Conservation (phyloP, 2,113 vertebrate species). For the Drymodes brunneopygia region DNA sequence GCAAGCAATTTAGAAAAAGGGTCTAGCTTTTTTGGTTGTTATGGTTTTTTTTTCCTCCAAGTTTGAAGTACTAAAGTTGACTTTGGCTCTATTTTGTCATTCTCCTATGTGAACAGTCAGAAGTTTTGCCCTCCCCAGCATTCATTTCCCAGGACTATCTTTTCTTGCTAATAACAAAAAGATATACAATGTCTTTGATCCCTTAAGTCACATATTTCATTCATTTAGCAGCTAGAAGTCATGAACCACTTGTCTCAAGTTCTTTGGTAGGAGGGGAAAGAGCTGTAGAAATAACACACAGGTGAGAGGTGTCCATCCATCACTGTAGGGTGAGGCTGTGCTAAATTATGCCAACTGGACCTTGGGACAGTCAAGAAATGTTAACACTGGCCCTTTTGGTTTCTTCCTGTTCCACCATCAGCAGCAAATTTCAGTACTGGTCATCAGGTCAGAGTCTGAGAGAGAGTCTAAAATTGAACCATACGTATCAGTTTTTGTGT, state of each 20-base stretch:
- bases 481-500: neutral
- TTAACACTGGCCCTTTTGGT: neutral
- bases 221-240: neutral
- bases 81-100: neutral
- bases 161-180: neutral
- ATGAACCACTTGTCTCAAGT: neutral
- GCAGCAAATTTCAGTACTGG: neutral
- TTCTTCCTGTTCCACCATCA: neutral
- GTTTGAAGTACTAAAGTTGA: neutral
- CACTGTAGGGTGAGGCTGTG: neutral
- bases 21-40: neutral
- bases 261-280: neutral
- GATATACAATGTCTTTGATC: neutral
- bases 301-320: neutral
- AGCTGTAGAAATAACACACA: neutral
- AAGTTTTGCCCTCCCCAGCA: neutral
- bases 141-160: neutral
- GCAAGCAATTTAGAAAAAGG: neutral
- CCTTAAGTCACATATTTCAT: neutral
- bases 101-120: neutral
- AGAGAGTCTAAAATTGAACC: neutral
- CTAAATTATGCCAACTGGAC: neutral
- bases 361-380: neutral
- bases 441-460: neutral
- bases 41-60: fast-evolving